Evolutionary conservation across 2,888 invertebrate genomes (phyloP), one percentile per base, ranked within the genome.

Genomic region (Eustalomyia histrio): DNA sequence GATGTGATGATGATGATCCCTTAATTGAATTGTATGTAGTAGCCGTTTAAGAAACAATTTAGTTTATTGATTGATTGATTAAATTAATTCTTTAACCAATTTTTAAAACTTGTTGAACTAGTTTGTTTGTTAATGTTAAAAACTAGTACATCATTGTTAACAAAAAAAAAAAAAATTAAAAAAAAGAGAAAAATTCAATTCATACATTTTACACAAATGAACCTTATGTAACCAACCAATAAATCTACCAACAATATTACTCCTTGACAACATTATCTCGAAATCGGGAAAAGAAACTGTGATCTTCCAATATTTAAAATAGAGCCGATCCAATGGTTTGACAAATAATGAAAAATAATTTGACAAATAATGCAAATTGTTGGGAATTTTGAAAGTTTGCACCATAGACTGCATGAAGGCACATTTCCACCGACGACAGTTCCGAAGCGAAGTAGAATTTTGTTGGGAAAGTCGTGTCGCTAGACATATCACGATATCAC

Each of bases 71-170:
- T 65, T 47, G n/a, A 47, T 47, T n/a, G 6, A n/a, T 14, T 14
- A 14, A 47, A n/a, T 47, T 67, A 29, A 63, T 65, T 83, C 76
- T 80, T 69, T 35, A 57, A 73, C 67, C 39, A 79, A 80, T 72
- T 80, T 73, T 72, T 83, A 71, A 83, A 83, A 86, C 80, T 83
- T 84, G 85, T 84, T 84, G 85, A 84, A 83, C 84, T 86, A 86
- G 85, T 86, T 87, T 85, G 83, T 85, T 83, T 79, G 72, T 79
- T 78, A 68, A 67, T 78, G 65, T 78, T 72, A 67, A 67, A 24
- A 78, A 78, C 65, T 78, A 71, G 76, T 72, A 24, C 24, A 57
- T 68, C 68, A 58, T 83, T 83, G 83, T 76, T 79, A 76, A 60
- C 29, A 29, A 29, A 29, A 29, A 29, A 29, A 29, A 29, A 29